Percentiles rank a stretch among this genome's conserved stretches.
Conservation (phyloP, 2,797 vertebrate genomes). For the Enteromius anoplus region DNA sequence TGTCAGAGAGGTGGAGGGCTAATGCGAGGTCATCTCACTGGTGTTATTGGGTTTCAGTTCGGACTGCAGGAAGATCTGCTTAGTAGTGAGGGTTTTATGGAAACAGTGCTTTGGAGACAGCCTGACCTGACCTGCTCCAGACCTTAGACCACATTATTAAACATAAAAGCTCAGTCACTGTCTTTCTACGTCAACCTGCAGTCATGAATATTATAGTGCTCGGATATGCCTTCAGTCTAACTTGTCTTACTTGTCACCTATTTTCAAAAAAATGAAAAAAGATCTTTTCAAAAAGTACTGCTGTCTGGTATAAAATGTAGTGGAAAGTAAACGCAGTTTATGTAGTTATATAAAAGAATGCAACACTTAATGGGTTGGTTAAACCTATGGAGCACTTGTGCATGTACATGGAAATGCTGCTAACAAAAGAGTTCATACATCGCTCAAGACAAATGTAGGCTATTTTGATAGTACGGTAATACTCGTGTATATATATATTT, state of each 20-base stretch:
- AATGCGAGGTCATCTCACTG: constrained; percentile 26
- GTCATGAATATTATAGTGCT: constrained; percentile 72
- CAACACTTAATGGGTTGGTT: not conserved
- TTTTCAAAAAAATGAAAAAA: not conserved
- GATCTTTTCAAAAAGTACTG: not conserved
- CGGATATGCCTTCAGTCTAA: constrained; percentile 72
- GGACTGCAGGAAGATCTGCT: constrained; percentile 62
- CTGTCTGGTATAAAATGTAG: not conserved
- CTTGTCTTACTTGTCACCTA: not conserved
- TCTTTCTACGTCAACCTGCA: constrained; percentile 24
- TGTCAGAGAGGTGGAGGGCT: constrained; percentile 45
- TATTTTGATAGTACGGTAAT: not conserved
- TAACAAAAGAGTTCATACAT: not conserved
- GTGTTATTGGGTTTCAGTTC: constrained; percentile 42
- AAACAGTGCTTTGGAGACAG: constrained; percentile 25
- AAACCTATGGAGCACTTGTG: not conserved
- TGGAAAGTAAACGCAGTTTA: not conserved
- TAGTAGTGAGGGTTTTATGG: constrained; percentile 42
- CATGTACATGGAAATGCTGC: not conserved
- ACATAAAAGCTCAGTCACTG: not conserved
- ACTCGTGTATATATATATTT: not conserved
- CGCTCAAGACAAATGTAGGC: not conserved
- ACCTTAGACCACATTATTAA: no score
- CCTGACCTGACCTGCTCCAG: not conserved
- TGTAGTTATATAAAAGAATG: not conserved